Percentiles rank a stretch among this genome's conserved stretches.
Evolutionary conservation across 2,888 invertebrate genomes (phyloP).

Genomic region (Thecophora atra): DNA sequence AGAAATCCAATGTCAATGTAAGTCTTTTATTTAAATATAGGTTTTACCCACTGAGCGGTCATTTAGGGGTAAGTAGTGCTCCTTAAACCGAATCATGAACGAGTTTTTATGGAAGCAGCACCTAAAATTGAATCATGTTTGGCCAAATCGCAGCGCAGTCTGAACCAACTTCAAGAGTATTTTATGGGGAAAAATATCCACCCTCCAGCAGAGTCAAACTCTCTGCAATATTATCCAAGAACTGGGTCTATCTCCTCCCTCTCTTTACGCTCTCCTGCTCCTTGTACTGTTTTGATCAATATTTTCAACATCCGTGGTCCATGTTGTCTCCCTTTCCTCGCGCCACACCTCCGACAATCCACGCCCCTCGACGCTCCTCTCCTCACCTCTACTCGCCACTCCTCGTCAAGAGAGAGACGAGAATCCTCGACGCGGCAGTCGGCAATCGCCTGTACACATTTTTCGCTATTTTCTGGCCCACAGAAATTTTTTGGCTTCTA

Average conservation of each 20-base stretch:
- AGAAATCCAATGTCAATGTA: too few relatives aligned
- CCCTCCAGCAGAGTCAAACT: constrained; percentile 29
- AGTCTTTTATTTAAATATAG: too few relatives aligned
- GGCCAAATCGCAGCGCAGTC: too few relatives aligned
- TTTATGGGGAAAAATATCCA: too few relatives aligned
- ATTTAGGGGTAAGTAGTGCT: too few relatives aligned
- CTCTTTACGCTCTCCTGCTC: constrained; percentile 29
- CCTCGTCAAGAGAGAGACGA: constrained; percentile 33
- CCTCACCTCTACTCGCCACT: constrained; percentile 32
- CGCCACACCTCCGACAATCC: constrained; percentile 35
- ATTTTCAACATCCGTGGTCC: constrained; percentile 52
- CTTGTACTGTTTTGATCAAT: constrained; percentile 47
- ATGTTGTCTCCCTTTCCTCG: constrained; percentile 35
- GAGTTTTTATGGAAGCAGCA: too few relatives aligned
- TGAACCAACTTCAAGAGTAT: too few relatives aligned
- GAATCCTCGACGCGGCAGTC: constrained; percentile 19
- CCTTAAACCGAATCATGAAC: too few relatives aligned
- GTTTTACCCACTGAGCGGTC: too few relatives aligned
- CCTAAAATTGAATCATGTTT: too few relatives aligned
- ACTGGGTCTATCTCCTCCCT: not conserved
- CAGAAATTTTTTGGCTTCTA: constrained; percentile 36
- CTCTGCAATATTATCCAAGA: constrained; percentile 3
- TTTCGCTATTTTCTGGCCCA: constrained; percentile 17
- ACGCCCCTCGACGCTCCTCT: constrained; percentile 24
- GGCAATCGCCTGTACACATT: too few relatives aligned